A percentile compares a stretch with the other conserved stretches of the same genome.
phyloP scores from a whole-genome alignment of 2,113 vertebrate species.

The Steatornis caripensis region DNA sequence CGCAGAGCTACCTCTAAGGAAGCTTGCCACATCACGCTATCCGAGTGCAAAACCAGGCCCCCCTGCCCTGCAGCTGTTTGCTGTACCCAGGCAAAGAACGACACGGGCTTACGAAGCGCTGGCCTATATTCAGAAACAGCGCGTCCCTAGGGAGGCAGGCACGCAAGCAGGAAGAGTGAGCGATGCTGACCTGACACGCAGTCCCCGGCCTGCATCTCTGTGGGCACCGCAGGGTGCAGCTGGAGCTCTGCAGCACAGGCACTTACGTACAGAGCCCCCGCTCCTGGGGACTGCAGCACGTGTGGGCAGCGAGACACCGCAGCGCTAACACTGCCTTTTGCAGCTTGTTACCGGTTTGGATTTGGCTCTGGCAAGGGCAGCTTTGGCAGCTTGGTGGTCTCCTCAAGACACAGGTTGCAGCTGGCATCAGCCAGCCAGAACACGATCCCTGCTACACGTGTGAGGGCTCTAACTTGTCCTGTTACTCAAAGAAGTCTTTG shows the following conservation, averaged over 20 bases:
- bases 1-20: not conserved
- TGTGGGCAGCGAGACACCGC: fast-evolving
- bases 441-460: not conserved
- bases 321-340: not conserved
- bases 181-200: fast-evolving
- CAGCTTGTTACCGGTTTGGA: fast-evolving
- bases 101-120: not conserved
- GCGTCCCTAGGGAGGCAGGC: not conserved
- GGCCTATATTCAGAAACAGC: not conserved
- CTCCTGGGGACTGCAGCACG: fast-evolving
- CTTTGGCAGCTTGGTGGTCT: not conserved
- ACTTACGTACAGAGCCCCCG: fast-evolving
- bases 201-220: not conserved
- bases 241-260: fast-evolving
- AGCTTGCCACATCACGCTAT: not conserved
- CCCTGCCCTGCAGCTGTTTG: not conserved
- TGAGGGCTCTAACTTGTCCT: not conserved
- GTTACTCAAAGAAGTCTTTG: not conserved
- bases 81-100: not conserved
- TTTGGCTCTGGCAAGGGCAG: not conserved
- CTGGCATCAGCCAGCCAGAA: not conserved
- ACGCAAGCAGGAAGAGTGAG: not conserved
- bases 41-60: fast-evolving
- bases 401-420: not conserved
- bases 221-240: not conserved